Conservation (phyloP, 2,888 invertebrate species). For the Synanthedon vespiformis region DNA sequence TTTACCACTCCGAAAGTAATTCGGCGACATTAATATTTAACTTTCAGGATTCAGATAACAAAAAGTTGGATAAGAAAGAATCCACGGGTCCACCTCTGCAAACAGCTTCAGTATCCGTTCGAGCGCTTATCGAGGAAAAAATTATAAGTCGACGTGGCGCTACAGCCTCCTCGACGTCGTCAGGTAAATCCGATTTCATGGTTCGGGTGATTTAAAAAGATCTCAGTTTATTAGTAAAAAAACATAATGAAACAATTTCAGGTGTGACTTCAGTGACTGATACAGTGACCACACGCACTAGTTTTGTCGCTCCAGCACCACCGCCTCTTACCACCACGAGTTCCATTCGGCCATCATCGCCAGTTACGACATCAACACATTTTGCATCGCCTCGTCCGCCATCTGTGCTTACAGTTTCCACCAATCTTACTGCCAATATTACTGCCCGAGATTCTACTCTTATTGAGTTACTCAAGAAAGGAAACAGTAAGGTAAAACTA, state of each 20-base stretch:
- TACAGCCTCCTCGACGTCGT: slow-evolving; percentile 30
- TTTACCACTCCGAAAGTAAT: too few species aligned
- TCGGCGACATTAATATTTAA: not conserved
- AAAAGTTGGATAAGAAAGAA: slow-evolving; percentile 88
- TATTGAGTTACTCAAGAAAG: slow-evolving; percentile 81
- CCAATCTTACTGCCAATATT: slow-evolving; percentile 30
- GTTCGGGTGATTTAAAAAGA: too few species aligned
- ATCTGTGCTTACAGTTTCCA: slow-evolving; percentile 43
- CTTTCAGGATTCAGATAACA: slow-evolving; percentile 82
- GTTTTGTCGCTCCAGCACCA: slow-evolving; percentile 55
- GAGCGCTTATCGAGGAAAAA: slow-evolving; percentile 92
- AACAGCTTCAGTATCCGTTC: slow-evolving; percentile 91
- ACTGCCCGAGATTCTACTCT: slow-evolving; percentile 77
- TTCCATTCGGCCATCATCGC: slow-evolving; percentile 47
- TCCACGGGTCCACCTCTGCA: slow-evolving; percentile 85
- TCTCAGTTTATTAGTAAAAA: not conserved
- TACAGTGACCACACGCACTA: slow-evolving; percentile 31
- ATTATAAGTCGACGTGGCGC: slow-evolving; percentile 88
- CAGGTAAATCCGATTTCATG: slow-evolving; percentile 19
- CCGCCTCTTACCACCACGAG: slow-evolving; percentile 51
- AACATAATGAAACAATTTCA: not conserved
- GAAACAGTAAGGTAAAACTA: slow-evolving; percentile 63
- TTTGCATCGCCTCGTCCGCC: slow-evolving; percentile 59
- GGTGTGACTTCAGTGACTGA: slow-evolving; percentile 35
- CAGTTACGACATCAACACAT: slow-evolving; percentile 57